Evolutionary conservation across 2,888 invertebrate genomes (phyloP).

Genomic region (Lagria hirta): DNA sequence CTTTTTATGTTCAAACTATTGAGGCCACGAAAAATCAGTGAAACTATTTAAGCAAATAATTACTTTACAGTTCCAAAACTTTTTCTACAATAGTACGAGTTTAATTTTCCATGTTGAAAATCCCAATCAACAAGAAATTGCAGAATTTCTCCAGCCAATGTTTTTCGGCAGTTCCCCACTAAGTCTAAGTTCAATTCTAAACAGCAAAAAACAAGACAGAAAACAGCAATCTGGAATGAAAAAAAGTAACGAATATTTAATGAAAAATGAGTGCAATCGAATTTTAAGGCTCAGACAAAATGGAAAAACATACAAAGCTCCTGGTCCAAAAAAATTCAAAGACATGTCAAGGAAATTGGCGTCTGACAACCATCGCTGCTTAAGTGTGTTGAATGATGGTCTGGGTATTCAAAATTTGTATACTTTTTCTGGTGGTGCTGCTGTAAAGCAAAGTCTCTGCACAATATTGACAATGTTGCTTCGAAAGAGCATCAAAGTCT

Average conservation of each 20-base stretch:
- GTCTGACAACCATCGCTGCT: too few species aligned
- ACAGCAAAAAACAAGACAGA: neutral
- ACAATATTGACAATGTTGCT: conserved; percentile 13
- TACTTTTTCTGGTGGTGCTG: conserved; percentile 13
- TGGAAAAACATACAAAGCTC: conserved; percentile 1
- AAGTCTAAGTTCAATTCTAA: conserved; percentile 13
- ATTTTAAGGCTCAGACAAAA: neutral
- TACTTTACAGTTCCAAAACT: conserved; percentile 42
- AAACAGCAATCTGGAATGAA: conserved; percentile 1
- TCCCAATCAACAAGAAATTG: conserved; percentile 45
- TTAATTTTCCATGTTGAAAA: conserved; percentile 46
- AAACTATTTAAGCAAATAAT: neutral
- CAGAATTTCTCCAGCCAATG: conserved; percentile 46
- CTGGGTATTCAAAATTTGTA: conserved; percentile 13
- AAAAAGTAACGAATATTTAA: conserved; percentile 2
- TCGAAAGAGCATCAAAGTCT: conserved; percentile 10
- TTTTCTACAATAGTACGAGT: conserved; percentile 47
- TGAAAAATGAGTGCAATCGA: neutral
- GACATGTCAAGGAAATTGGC: too few species aligned
- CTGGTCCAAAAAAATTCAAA: too few species aligned
- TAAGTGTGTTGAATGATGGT: too few species aligned
- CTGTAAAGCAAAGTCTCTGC: conserved; percentile 12
- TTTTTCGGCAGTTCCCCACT: conserved; percentile 41
- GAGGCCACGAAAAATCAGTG: too few species aligned
- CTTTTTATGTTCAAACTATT: too few species aligned